Percentiles rank a stretch among this genome's conserved stretches.
Conservation (phyloP, 1,140 invertebrate genomes). For the Idris sp. region DNA sequence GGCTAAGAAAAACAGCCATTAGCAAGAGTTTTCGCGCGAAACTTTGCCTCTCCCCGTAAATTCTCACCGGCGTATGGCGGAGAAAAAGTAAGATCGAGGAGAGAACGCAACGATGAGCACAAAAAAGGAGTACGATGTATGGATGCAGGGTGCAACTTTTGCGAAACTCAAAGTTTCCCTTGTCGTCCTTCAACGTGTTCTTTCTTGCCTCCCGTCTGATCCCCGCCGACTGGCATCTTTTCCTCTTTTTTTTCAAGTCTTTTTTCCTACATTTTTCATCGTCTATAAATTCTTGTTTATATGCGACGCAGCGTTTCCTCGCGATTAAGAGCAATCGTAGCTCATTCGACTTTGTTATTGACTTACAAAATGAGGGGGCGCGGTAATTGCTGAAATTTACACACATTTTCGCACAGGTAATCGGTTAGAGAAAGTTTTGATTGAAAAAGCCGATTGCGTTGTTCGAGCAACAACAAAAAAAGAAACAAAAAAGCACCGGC, state of each 20-base stretch:
- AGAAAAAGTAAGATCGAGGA: conserved; percentile 44
- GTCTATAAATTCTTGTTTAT: conserved; percentile 78
- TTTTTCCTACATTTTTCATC: conserved; percentile 73
- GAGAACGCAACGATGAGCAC: conserved; percentile 17
- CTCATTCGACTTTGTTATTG: conserved; percentile 46
- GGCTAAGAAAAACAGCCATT: conserved; percentile 78
- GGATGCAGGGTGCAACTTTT: conserved; percentile 67
- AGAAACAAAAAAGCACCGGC: too few species aligned
- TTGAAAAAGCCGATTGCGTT: too few species aligned
- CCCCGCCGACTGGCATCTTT: too few species aligned
- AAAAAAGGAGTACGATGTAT: conserved; percentile 43
- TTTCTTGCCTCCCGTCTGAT: neutral
- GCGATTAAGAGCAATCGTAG: conserved; percentile 68
- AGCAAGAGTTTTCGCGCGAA: conserved; percentile 77
- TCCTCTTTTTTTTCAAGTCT: too few species aligned
- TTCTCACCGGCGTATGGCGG: conserved; percentile 53
- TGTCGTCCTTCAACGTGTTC: conserved; percentile 33
- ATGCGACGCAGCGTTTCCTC: conserved; percentile 74
- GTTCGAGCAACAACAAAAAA: too few species aligned
- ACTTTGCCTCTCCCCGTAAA: conserved; percentile 75
- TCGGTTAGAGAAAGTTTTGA: too few species aligned
- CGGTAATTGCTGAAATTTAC: conserved; percentile 45
- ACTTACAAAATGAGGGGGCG: conserved; percentile 21
- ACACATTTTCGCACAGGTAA: conserved; percentile 19
- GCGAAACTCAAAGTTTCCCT: conserved; percentile 71